Conservation (phyloP, 2,888 invertebrate genomes). For the Spicauda simplicius region DNA sequence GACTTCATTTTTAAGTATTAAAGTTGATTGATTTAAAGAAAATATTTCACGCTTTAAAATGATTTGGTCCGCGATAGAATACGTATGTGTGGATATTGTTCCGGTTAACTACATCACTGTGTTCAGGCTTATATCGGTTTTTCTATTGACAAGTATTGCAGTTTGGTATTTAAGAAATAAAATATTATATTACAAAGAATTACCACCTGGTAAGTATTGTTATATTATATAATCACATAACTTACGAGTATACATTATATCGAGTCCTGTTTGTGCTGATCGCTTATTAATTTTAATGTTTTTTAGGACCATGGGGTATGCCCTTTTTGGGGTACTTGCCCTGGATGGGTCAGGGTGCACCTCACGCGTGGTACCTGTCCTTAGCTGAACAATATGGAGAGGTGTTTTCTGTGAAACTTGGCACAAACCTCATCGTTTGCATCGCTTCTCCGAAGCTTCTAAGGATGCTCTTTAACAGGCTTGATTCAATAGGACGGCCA, state of each 20-base stretch:
- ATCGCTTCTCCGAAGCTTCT: conserved; percentile 91
- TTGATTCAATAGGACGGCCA: conserved; percentile 92
- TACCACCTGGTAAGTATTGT: conserved; percentile 45
- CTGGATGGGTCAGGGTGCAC: conserved; percentile 89
- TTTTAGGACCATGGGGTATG: conserved; percentile 92
- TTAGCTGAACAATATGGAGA: conserved; percentile 90
- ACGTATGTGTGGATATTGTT: neutral
- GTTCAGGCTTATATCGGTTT: conserved; percentile 69
- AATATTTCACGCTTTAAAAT: conserved; percentile 1
- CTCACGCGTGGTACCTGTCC: conserved; percentile 88
- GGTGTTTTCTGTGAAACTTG: conserved; percentile 89
- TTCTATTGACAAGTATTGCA: conserved; percentile 10
- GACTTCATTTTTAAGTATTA: neutral
- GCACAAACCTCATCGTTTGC: conserved; percentile 90
- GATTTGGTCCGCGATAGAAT: conserved; percentile 2
- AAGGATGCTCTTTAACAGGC: conserved; percentile 90
- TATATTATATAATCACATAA: neutral
- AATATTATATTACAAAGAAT: conserved; percentile 32
- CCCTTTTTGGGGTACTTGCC: conserved; percentile 91
- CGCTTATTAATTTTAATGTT: neutral
- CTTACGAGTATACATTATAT: neutral
- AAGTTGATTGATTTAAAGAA: neutral
- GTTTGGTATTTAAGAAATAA: conserved; percentile 33
- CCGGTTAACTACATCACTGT: neutral
- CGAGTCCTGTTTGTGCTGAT: neutral